Evolutionary conservation across 2,113 vertebrate species (phyloP).

Genomic region (Tretioscincus oriximinensis): DNA sequence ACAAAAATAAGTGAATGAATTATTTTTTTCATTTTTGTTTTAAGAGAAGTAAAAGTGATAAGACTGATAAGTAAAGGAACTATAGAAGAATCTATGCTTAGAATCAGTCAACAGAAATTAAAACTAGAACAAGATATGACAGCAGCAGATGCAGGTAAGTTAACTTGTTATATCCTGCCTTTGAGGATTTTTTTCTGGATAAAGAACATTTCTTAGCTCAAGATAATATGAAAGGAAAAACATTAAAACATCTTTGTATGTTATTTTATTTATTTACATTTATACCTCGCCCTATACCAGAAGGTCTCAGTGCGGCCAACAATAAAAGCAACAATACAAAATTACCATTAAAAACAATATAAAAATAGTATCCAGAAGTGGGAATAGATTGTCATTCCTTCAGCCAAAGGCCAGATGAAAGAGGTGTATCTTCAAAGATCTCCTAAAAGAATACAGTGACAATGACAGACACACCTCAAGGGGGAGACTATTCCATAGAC

Average conservation of each 20-base stretch:
- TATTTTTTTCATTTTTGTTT: slow-evolving; percentile 28
- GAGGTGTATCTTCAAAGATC: too few species aligned
- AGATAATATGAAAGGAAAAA: background rate
- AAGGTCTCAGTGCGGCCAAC: too few species aligned
- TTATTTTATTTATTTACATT: too few species aligned
- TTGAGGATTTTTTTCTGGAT: background rate
- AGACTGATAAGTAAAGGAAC: slow-evolving; percentile 90
- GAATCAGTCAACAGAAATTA: slow-evolving; percentile 89
- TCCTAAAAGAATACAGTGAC: too few species aligned
- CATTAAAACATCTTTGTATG: background rate
- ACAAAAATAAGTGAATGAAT: background rate
- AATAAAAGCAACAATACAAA: too few species aligned
- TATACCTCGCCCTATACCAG: too few species aligned
- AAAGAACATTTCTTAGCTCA: background rate
- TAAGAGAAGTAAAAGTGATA: slow-evolving; percentile 90
- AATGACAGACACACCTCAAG: too few species aligned
- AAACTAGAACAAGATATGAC: slow-evolving; percentile 97
- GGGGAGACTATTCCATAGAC: too few species aligned
- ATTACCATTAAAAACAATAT: too few species aligned
- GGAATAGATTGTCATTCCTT: too few species aligned
- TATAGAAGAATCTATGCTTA: slow-evolving; percentile 92
- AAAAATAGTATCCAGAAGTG: too few species aligned
- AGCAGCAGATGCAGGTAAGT: slow-evolving; percentile 82
- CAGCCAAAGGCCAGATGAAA: too few species aligned
- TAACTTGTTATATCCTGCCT: background rate